Evolutionary conservation across 1,140 invertebrate genomes (phyloP), one percentile per base, ranked within the genome.

Genomic region (Bactericera cockerelli): DNA sequence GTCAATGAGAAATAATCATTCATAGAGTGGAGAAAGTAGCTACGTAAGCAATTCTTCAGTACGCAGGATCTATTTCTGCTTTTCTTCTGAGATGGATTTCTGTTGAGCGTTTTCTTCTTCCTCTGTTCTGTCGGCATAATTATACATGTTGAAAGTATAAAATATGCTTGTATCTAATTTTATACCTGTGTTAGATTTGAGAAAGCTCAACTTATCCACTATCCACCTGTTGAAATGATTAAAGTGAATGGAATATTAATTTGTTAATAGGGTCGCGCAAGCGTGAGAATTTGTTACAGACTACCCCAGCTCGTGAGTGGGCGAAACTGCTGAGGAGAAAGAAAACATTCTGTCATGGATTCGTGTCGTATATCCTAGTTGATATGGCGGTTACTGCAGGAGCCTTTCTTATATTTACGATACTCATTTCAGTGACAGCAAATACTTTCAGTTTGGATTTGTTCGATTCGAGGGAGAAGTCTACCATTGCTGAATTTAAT

Each of bases 281-380:
- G 42, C 42, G 42, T 49, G 42, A 49, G 42, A 31, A 19, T 49
- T 22, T 49, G 19, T 49, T 49, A 16, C 42, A 16, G 42, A 49
- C 42, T 49, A 49, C 42, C 42, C 42, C 22, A 4, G 42, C 8
- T 49, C 8, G 42, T 49, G 42, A 49, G 42, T 49, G 42, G 42
- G 42, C 42, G 42, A 49, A 22, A 49, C 8, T 10, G 42, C 22
- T 22, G 3, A 16, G 19, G 42, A 49, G 19, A 49, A 49, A 49
- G 42, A 49, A 49, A 49, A 49, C 42, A 49, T 49, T 49, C 42
- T 49, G 42, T 49, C 42, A 49, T 49, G 42, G 42, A 49, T 16
- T 49, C 42, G n/a, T 49, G 42, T 49, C 6, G 42, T 49, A 49
- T 3, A 49, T n/a, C 42, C 42, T 49, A 49, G 42, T 49, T 6